These are phyloP conservation scores for Panagrolaimus sp. DNA, from an alignment of 1,140 invertebrate species.

Conservation along the genomic window DNA sequence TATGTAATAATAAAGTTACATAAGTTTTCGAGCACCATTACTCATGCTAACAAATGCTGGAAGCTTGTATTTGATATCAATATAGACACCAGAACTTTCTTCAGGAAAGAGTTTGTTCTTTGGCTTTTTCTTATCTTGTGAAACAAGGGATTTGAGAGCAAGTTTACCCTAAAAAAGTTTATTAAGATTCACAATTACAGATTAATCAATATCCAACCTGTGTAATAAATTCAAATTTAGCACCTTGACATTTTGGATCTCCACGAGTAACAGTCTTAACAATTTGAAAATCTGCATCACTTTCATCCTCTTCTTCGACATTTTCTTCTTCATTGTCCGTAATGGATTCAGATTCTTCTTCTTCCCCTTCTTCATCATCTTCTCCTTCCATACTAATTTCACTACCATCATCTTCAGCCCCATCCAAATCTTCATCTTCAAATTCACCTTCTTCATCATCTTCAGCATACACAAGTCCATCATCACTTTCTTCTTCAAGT, in stretches of 20 bases:
- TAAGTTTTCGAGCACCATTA: slow-evolving; percentile 23
- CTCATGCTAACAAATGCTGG: slow-evolving; percentile 11
- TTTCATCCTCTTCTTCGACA: neutral
- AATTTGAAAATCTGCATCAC: neutral
- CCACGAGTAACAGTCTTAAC: too few relatives aligned
- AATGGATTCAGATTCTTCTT: neutral
- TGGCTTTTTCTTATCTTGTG: slow-evolving; percentile 18
- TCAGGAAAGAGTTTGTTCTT: slow-evolving; percentile 36
- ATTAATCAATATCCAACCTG: slow-evolving; percentile 60
- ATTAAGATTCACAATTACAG: neutral
- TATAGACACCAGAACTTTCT: slow-evolving; percentile 13
- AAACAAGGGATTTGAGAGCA: slow-evolving; percentile 19
- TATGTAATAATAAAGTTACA: slow-evolving; percentile 30
- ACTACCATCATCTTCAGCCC: too few relatives aligned
- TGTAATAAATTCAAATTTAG: slow-evolving; percentile 86
- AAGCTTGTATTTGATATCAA: slow-evolving; percentile 32
- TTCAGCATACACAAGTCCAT: neutral
- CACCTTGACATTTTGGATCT: too few relatives aligned
- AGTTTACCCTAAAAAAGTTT: slow-evolving; percentile 20
- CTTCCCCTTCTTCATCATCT: neutral
- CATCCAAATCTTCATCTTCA: too few relatives aligned
- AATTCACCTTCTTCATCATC: neutral
- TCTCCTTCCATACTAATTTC: too few relatives aligned
- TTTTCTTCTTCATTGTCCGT: neutral
- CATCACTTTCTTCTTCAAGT: slow-evolving; percentile 5